Evolutionary conservation across 2,888 invertebrate genomes (phyloP).

Genomic region (Chrysopilus asiliformis): DNA sequence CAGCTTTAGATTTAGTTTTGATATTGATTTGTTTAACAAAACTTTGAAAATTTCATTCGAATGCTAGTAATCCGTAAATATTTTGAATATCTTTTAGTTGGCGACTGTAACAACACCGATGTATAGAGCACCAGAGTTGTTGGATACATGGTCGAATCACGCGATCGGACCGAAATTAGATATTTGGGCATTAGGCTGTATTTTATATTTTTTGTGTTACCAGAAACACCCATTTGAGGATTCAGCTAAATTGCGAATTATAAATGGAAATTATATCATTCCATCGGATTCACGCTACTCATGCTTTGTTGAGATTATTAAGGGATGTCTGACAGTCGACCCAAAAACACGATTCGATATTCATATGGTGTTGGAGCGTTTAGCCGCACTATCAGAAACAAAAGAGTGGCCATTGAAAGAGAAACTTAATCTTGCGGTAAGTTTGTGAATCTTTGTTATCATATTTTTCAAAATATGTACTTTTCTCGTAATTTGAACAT

Average conservation of each 20-base stretch:
- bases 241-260: conserved; percentile 83
- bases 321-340: conserved; percentile 70
- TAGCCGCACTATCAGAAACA: conserved; percentile 81
- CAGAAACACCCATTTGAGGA: conserved; percentile 96
- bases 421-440: conserved; percentile 41
- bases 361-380: conserved; percentile 63
- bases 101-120: conserved; percentile 75
- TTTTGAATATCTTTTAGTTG: conserved; percentile 40
- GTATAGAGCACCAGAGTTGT: conserved; percentile 98
- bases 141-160: conserved; percentile 94
- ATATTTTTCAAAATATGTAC: no score
- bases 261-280: conserved; percentile 91
- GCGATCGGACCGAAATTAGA: conserved; percentile 84
- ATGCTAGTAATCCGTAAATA: conserved; percentile 1
- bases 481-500: no score
- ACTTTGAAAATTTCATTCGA: background rate
- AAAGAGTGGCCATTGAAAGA: conserved; percentile 70
- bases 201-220: conserved; percentile 83
- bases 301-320: conserved; percentile 80
- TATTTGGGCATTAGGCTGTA: conserved; percentile 95
- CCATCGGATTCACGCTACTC: conserved; percentile 64
- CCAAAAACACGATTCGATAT: conserved; percentile 71
- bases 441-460: background rate
- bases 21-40: conserved; percentile 3
- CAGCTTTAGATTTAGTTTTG: conserved; percentile 1